These are phyloP conservation scores for Pseudorectes ferrugineus DNA, from an alignment of 2,113 vertebrate species.

Conservation along the genomic window DNA sequence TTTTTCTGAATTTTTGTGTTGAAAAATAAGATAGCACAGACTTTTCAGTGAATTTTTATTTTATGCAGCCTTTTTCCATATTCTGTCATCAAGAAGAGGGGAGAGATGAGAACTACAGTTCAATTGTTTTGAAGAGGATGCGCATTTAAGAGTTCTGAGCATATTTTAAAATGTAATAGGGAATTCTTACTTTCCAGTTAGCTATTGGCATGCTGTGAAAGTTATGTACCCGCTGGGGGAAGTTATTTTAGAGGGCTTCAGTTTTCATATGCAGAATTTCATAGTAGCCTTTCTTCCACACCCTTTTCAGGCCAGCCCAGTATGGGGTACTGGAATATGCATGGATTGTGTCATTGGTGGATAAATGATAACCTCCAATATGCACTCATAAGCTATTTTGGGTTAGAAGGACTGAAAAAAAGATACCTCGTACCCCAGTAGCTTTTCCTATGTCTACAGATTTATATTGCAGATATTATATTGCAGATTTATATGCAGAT, in stretches of 20 bases:
- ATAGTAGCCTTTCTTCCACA: background rate
- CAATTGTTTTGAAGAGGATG: background rate
- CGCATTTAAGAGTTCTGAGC: background rate
- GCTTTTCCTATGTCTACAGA: background rate
- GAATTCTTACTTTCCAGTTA: background rate
- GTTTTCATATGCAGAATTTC: background rate
- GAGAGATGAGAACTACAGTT: background rate
- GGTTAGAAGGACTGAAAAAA: background rate
- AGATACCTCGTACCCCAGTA: background rate
- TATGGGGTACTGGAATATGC: background rate
- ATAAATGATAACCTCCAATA: background rate
- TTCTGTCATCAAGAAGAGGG: background rate
- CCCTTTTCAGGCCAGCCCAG: background rate
- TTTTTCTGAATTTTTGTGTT: background rate
- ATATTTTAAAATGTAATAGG: background rate
- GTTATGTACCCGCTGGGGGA: fast-evolving
- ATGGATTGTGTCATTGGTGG: background rate
- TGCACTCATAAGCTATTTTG: background rate
- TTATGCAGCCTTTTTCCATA: background rate
- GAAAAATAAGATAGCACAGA: background rate
- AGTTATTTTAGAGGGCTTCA: background rate
- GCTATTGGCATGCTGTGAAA: background rate
- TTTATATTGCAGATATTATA: background rate
- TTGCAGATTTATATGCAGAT: background rate
- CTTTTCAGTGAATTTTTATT: background rate